Evolutionary conservation across 2,113 vertebrate species (phyloP).

Genomic region (Aythya baeri): DNA sequence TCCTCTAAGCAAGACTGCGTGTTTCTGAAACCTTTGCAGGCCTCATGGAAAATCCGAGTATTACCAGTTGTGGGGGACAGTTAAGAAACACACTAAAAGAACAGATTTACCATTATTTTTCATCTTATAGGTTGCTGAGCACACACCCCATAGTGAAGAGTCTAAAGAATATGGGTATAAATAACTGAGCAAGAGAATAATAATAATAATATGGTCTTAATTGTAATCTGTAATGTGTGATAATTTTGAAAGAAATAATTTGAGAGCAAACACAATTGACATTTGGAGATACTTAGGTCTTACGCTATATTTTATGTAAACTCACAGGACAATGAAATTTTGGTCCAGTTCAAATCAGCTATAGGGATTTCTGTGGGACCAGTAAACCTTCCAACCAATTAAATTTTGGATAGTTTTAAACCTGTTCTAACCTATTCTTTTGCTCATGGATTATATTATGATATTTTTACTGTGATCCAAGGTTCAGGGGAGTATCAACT

Average conservation of each 20-base stretch:
- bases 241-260: not conserved
- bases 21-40: not conserved
- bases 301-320: not conserved
- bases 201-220: not conserved
- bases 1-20: not conserved
- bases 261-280: not conserved
- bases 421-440: not conserved
- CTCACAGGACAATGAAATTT: not conserved
- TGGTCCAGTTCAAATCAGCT: not conserved
- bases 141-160: not conserved
- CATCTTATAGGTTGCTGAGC: not conserved
- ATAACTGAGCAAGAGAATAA: not conserved
- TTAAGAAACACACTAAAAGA: not conserved
- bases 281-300: not conserved
- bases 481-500: not conserved
- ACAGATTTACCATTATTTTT: not conserved
- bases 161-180: not conserved
- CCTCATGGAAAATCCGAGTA: not conserved
- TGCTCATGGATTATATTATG: not conserved
- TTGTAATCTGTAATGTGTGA: not conserved
- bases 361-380: not conserved
- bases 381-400: not conserved
- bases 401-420: not conserved
- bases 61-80: not conserved
- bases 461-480: not conserved